Conservation (phyloP, 2,888 invertebrate species). For the Axea sp. region DNA sequence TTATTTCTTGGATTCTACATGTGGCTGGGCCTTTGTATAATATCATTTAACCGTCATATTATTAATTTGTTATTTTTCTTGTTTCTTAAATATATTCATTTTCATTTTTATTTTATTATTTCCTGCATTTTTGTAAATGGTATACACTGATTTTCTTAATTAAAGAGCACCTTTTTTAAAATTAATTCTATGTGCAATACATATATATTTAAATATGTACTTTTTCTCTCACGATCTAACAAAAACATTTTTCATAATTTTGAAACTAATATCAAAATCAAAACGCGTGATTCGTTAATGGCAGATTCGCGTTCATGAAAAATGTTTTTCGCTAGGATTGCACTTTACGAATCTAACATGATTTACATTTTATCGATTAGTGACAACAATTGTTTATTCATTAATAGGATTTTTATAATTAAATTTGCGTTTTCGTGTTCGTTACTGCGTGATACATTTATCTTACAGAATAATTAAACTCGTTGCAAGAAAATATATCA, state of each 20-base stretch:
- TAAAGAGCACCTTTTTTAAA: constrained; percentile 45
- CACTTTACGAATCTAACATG: constrained; percentile 19
- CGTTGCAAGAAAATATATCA: constrained; percentile 39
- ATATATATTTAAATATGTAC: constrained; percentile 1
- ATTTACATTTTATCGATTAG: constrained; percentile 16
- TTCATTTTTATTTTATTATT: not conserved
- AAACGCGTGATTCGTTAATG: constrained; percentile 30
- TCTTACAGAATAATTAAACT: constrained; percentile 10
- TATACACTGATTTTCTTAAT: constrained; percentile 27
- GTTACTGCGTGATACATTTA: constrained; percentile 19
- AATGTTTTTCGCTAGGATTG: constrained; percentile 35
- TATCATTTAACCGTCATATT: constrained; percentile 19
- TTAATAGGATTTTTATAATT: constrained; percentile 48
- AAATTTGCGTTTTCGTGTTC: constrained; percentile 17
- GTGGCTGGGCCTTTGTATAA: constrained; percentile 37
- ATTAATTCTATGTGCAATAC: constrained; percentile 13
- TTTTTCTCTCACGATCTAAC: constrained; percentile 6
- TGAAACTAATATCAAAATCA: constrained; percentile 10
- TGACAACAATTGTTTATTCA: constrained; percentile 16
- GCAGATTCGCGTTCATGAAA: constrained; percentile 34
- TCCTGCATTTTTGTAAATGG: constrained; percentile 1
- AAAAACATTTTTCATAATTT: constrained; percentile 42
- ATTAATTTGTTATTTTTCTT: not conserved
- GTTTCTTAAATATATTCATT: not conserved
- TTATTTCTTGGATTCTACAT: constrained; percentile 55